Conservation (phyloP, 2,113 vertebrate genomes). For the Thermophis baileyi region DNA sequence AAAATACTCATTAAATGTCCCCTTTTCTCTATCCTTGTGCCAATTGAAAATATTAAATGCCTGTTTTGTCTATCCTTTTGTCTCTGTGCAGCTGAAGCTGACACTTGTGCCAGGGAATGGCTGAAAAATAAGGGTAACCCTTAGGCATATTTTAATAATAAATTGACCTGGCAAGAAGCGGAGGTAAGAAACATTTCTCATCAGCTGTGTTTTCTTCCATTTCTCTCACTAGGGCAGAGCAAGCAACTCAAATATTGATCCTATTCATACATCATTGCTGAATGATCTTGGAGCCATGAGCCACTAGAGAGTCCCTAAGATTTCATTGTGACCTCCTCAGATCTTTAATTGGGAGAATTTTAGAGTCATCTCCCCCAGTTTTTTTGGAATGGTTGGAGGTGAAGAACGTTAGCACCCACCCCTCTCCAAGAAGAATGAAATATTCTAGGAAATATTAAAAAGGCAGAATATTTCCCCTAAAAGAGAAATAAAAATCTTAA, state of each 20-base stretch:
- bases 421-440: too few relatives aligned
- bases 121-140: not conserved
- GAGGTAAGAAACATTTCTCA: not conserved
- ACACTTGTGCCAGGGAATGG: not conserved
- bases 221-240: not conserved
- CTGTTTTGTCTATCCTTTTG: not conserved
- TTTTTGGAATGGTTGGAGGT: not conserved
- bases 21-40: too few relatives aligned
- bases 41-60: too few relatives aligned
- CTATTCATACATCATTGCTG: not conserved
- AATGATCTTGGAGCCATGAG: not conserved
- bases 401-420: too few relatives aligned
- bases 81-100: not conserved
- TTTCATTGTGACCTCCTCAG: not conserved
- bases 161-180: not conserved
- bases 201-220: not conserved
- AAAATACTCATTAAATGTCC: not conserved
- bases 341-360: not conserved
- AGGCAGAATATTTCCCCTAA: too few relatives aligned
- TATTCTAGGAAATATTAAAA: too few relatives aligned
- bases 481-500: too few relatives aligned
- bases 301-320: not conserved
- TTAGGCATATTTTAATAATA: not conserved
- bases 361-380: not conserved
- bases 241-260: not conserved